Percentiles rank a stretch among this genome's conserved stretches.
These are phyloP conservation scores for Melieria picta DNA, from an alignment of 2,888 invertebrate genomes.

Conservation along the genomic window DNA sequence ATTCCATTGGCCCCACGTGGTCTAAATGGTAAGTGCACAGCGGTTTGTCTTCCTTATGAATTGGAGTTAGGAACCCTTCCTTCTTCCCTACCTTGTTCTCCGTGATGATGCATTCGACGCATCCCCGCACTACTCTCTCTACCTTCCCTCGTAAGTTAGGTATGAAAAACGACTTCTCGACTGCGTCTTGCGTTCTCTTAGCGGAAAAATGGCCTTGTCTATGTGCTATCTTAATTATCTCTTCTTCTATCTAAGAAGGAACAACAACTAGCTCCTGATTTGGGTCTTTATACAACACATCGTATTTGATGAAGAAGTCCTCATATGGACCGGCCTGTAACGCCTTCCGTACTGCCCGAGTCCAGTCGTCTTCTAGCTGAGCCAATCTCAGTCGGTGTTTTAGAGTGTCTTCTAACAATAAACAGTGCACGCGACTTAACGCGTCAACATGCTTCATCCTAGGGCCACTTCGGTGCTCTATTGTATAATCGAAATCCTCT, in stretches of 20 bases:
- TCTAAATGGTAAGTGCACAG: conserved; percentile 33
- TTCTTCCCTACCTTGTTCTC: conserved; percentile 35
- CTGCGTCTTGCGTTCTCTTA: conserved; percentile 34
- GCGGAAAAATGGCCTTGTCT: conserved; percentile 37
- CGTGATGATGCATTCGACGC: conserved; percentile 38
- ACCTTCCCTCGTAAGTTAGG: conserved; percentile 36
- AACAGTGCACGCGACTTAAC: conserved; percentile 5
- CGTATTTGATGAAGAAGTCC: conserved; percentile 34
- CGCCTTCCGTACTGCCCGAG: conserved; percentile 29
- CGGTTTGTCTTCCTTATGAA: conserved; percentile 36
- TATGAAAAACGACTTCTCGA: conserved; percentile 38
- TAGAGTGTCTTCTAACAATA: conserved; percentile 4
- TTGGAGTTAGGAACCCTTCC: conserved; percentile 36
- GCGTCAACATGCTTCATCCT: conserved; percentile 44
- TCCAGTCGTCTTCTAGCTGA: conserved; percentile 22
- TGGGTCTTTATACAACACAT: conserved; percentile 27
- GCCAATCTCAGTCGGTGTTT: conserved; percentile 23
- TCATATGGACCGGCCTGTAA: conserved; percentile 27
- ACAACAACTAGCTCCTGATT: conserved; percentile 48
- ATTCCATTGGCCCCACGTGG: conserved; percentile 36
- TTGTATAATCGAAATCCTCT: conserved; percentile 36
- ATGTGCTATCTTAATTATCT: conserved; percentile 57
- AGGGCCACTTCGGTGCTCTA: conserved; percentile 33
- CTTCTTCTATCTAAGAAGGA: conserved; percentile 52
- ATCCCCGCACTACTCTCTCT: conserved; percentile 32